phyloP scores from a whole-genome alignment of 2,113 vertebrate species.

The Catharus bicknelli region DNA sequence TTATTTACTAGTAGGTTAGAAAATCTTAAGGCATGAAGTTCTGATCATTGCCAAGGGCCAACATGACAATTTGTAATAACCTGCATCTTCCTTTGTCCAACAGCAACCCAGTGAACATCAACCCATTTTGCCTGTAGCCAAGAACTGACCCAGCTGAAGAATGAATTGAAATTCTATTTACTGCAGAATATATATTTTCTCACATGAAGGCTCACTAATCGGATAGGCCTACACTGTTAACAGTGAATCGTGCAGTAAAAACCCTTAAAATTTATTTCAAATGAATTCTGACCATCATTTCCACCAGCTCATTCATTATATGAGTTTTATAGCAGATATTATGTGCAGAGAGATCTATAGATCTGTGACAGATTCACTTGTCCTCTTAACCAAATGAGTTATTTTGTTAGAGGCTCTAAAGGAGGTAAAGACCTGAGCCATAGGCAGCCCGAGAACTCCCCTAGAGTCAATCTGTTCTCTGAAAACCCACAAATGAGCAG shows the following conservation, averaged over 20 bases:
- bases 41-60: not conserved
- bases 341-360: fast-evolving
- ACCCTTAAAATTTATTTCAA: not conserved
- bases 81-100: not conserved
- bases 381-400: not conserved
- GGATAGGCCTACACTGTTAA: not conserved
- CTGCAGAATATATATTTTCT: not conserved
- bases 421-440: not conserved
- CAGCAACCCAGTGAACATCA: not conserved
- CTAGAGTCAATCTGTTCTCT: not conserved
- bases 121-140: not conserved
- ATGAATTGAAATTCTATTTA: not conserved
- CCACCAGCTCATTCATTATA: not conserved
- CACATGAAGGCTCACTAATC: not conserved
- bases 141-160: not conserved
- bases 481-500: not conserved
- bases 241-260: not conserved
- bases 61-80: not conserved
- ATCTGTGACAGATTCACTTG: fast-evolving
- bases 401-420: not conserved
- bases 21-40: not conserved
- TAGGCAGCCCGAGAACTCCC: not conserved
- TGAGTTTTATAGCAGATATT: not conserved
- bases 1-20: not conserved
- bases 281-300: not conserved